phyloP scores from a whole-genome alignment of 2,888 invertebrate genomes.

The Tribolium freemani region DNA sequence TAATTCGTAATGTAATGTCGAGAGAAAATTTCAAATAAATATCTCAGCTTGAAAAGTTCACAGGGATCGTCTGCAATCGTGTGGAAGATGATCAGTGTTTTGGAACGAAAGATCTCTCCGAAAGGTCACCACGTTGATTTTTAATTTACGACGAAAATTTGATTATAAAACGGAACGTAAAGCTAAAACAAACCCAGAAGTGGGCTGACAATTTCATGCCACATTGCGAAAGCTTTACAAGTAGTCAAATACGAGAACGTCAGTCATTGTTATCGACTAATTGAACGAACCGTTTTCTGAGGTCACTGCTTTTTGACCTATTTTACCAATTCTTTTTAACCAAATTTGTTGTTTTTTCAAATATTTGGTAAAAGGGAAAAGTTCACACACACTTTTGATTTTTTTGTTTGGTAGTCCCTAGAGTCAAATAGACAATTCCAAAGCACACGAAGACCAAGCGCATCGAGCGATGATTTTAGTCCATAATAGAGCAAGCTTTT shows the following conservation, averaged over 20 bases:
- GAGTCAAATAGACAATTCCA: neutral
- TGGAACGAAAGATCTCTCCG: neutral
- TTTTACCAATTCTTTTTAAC: neutral
- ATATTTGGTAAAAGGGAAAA: neutral
- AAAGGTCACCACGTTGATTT: neutral
- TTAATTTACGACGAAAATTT: neutral
- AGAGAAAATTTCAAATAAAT: conserved; percentile 6
- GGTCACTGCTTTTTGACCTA: neutral
- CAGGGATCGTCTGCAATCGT: neutral
- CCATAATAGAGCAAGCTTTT: conserved; percentile 20
- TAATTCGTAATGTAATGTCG: conserved; percentile 31
- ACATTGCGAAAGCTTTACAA: neutral
- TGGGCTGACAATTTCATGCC: neutral
- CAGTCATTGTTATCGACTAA: neutral
- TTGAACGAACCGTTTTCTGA: neutral
- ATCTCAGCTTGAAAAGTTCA: neutral
- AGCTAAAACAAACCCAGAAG: neutral
- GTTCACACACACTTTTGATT: neutral
- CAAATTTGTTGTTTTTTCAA: neutral
- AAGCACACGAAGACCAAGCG: conserved; percentile 15
- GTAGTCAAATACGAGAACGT: neutral
- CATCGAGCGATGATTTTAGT: conserved; percentile 33
- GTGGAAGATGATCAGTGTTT: neutral
- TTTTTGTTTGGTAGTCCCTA: conserved; percentile 8
- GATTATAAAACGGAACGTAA: neutral